A percentile compares a stretch with the other conserved stretches of the same genome.
Conservation (phyloP, 1,140 invertebrate species). For the Saccostrea echinata region DNA sequence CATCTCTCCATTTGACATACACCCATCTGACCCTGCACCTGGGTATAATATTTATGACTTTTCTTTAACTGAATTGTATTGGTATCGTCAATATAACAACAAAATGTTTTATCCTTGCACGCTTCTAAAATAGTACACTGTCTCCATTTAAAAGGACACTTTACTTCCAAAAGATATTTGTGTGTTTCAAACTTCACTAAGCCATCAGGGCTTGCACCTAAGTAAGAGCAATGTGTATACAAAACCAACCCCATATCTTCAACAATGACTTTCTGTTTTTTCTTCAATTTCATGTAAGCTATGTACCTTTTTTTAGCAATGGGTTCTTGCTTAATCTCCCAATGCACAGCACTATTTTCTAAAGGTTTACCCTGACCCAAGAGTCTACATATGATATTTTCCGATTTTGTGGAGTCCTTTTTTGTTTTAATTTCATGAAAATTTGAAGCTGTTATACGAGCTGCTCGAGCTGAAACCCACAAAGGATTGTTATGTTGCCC, state of each 20-base stretch:
- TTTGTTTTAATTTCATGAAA: slow-evolving; percentile 43
- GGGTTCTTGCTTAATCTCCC: too few relatives aligned
- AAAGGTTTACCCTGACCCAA: not conserved
- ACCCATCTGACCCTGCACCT: slow-evolving; percentile 39
- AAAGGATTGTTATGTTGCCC: slow-evolving; percentile 42
- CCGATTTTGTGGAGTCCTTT: slow-evolving; percentile 16
- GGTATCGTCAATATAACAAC: not conserved
- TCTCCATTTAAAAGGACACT: too few relatives aligned
- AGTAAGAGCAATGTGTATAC: too few relatives aligned
- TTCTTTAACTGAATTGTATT: slow-evolving; percentile 28
- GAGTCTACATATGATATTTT: slow-evolving; percentile 27
- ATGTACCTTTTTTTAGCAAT: too few relatives aligned
- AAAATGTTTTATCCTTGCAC: too few relatives aligned
- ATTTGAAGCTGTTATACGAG: slow-evolving; percentile 43
- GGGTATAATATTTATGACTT: slow-evolving; percentile 33
- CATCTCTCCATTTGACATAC: not conserved
- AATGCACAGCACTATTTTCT: not conserved
- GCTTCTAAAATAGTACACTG: too few relatives aligned
- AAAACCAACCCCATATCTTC: too few relatives aligned
- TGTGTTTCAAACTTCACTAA: too few relatives aligned
- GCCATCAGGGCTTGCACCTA: too few relatives aligned
- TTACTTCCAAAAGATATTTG: too few relatives aligned
- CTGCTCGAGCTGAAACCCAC: slow-evolving; percentile 3
- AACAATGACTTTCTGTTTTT: too few relatives aligned
- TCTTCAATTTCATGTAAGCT: too few relatives aligned